These are phyloP conservation scores for Neodiprion virginianus DNA, from an alignment of 1,140 invertebrate species.

Conservation along the genomic window DNA sequence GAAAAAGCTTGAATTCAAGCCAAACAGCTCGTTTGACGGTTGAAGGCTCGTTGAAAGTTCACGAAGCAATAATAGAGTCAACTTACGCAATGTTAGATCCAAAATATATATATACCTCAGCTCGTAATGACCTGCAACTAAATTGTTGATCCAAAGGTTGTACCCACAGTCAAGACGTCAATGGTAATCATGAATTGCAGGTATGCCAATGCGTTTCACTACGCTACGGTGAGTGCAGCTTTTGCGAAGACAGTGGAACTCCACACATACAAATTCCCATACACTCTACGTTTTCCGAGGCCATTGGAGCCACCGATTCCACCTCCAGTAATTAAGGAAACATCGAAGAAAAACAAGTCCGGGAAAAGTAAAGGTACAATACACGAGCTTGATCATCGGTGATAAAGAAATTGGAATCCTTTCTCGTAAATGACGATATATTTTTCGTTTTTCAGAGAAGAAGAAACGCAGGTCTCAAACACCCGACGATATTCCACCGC, in stretches of 20 bases:
- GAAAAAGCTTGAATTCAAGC: too few species aligned
- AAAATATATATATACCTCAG: not conserved
- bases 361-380: not conserved
- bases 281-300: constrained; percentile 27
- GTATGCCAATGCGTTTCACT: constrained; percentile 41
- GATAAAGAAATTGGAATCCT: not conserved
- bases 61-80: constrained; percentile 39
- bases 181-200: constrained; percentile 22
- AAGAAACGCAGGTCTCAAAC: constrained; percentile 13
- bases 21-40: too few species aligned
- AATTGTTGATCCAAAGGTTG: too few species aligned
- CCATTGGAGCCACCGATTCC: constrained; percentile 12
- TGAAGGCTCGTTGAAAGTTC: constrained; percentile 8
- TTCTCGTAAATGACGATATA: not conserved
- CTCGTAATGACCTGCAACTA: not conserved
- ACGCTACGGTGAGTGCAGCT: constrained; percentile 34
- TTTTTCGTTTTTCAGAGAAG: constrained; percentile 12
- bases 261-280: constrained; percentile 26
- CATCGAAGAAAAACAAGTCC: not conserved
- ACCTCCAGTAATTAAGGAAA: not conserved
- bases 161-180: not conserved
- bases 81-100: constrained; percentile 40
- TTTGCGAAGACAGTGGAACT: constrained; percentile 31
- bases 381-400: too few species aligned
- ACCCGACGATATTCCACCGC: not conserved